Conservation (phyloP, 2,113 vertebrate genomes). For the Psephotus haematonotus region DNA sequence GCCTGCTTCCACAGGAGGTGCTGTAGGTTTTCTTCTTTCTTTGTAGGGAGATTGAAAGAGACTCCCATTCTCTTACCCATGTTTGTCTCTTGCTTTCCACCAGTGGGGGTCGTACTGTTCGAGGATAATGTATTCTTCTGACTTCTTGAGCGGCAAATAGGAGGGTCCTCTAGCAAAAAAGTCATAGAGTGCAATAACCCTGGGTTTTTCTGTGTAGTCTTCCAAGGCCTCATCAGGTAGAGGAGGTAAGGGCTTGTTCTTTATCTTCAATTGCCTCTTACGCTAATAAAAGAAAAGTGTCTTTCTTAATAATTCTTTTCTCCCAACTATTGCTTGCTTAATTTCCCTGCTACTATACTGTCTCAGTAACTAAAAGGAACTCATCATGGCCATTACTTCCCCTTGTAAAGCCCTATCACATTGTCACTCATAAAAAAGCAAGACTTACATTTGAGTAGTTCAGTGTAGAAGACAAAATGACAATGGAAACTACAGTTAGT, state of each 20-base stretch:
- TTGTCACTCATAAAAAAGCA: not conserved
- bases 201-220: constrained; percentile 14
- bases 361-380: not conserved
- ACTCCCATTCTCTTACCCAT: constrained; percentile 71
- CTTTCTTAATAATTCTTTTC: not conserved
- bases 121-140: constrained; percentile 83
- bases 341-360: not conserved
- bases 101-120: constrained; percentile 86
- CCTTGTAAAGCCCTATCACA: not conserved
- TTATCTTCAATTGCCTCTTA: constrained; percentile 40
- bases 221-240: constrained; percentile 59
- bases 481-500: not conserved
- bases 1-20: not conserved
- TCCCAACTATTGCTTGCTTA: not conserved
- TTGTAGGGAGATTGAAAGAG: not conserved
- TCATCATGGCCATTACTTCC: not conserved
- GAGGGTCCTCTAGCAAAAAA: constrained; percentile 79
- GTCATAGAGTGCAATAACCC: constrained; percentile 86
- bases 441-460: not conserved
- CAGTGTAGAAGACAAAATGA: not conserved
- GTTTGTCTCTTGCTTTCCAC: constrained; percentile 86
- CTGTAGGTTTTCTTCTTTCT: not conserved
- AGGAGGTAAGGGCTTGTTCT: constrained; percentile 79
- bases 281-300: constrained; percentile 28
- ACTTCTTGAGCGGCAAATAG: constrained; percentile 72